Percentiles rank a stretch among this genome's conserved stretches.
Conservation (phyloP, 2,113 vertebrate species). For the Xiphophorus couchianus region DNA sequence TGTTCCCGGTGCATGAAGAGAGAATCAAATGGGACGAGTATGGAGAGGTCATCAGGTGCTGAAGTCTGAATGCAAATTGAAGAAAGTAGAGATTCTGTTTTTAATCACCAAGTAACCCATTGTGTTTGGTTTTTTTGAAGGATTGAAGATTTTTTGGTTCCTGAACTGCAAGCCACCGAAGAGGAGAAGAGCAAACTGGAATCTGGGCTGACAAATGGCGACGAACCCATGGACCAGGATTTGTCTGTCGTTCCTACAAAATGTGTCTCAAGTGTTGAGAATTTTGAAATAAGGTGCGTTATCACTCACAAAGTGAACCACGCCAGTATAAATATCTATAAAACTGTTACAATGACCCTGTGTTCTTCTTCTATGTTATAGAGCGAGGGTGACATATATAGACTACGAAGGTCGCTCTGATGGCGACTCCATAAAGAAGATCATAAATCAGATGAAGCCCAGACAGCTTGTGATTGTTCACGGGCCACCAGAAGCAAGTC, state of each 20-base stretch:
- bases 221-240: conserved; percentile 99
- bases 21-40: conserved; percentile 99
- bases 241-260: conserved; percentile 97
- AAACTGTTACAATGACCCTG: background rate
- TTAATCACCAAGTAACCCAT: background rate
- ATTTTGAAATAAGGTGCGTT: conserved; percentile 96
- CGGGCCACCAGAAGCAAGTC: conserved; percentile 94
- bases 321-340: background rate
- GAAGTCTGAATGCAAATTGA: background rate
- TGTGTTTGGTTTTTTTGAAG: conserved; percentile 65
- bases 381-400: conserved; percentile 94
- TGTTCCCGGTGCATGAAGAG: conserved; percentile 97
- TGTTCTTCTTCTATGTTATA: conserved; percentile 56
- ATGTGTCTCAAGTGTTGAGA: conserved; percentile 90
- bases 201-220: conserved; percentile 92
- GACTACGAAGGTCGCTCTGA: conserved; percentile 99
- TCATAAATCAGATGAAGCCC: conserved; percentile 99
- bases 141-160: conserved; percentile 96
- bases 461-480: conserved; percentile 94
- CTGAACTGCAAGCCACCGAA: conserved; percentile 96
- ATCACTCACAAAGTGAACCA: background rate
- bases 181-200: conserved; percentile 98
- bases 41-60: conserved; percentile 97
- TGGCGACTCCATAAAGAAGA: conserved; percentile 99
- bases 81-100: background rate